Percentiles rank a stretch among this genome's conserved stretches.
Conservation (phyloP, 2,888 invertebrate species). For the Mayetiola destructor region DNA sequence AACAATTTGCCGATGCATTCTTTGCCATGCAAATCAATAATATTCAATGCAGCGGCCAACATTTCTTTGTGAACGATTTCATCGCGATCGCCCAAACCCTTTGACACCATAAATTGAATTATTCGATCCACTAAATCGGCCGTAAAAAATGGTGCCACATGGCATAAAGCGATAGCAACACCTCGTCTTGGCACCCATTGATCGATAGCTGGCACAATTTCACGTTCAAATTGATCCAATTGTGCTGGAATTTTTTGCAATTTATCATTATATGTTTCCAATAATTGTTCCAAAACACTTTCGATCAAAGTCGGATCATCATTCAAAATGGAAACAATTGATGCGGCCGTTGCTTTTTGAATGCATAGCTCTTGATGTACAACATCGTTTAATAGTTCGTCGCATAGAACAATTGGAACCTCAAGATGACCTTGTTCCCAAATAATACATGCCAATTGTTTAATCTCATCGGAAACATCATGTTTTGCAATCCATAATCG, state of each 20-base stretch:
- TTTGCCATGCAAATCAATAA: constrained; percentile 87
- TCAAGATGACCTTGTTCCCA: constrained; percentile 44
- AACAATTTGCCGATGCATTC: constrained; percentile 59
- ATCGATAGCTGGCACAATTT: constrained; percentile 71
- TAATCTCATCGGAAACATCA: constrained; percentile 63
- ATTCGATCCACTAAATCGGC: constrained; percentile 54
- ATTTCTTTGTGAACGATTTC: constrained; percentile 73
- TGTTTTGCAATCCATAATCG: constrained; percentile 72
- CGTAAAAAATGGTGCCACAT: constrained; percentile 50
- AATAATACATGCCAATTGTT: constrained; percentile 45
- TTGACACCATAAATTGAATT: constrained; percentile 71
- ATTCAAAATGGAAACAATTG: constrained; percentile 54
- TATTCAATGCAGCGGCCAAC: constrained; percentile 83
- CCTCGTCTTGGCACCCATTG: constrained; percentile 82
- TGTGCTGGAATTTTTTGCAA: constrained; percentile 69
- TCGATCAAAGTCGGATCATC: constrained; percentile 40
- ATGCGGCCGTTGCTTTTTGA: constrained; percentile 67
- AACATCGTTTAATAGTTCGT: constrained; percentile 46
- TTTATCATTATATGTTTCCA: constrained; percentile 61
- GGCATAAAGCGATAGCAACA: constrained; percentile 65
- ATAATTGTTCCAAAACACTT: constrained; percentile 45
- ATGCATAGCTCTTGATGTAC: constrained; percentile 70
- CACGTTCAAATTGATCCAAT: constrained; percentile 83
- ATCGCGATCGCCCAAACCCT: constrained; percentile 74
- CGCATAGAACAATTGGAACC: constrained; percentile 36